Base-by-base conservation (phyloP, 2,113 vertebrate genomes). In the Odocoileus hemionus region DNA sequence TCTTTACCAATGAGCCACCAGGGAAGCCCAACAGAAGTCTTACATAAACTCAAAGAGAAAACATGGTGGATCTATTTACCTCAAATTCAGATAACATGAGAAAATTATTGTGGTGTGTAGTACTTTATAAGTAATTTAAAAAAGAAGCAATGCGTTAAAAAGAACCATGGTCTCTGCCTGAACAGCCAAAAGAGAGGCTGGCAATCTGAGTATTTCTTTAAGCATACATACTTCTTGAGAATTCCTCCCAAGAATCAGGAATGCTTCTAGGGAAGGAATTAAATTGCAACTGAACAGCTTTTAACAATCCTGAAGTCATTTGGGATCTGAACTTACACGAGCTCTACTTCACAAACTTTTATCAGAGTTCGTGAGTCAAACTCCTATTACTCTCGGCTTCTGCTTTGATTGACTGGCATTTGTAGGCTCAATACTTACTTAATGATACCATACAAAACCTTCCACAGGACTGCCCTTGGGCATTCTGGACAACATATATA, bases 301-400 rank as follows among this genome's bases (percentile, higher is more conserved):
- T 83, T 89, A 96, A 93, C 64, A 94, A 88, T 74, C 86, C 80
- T 92, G 78, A 91, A 96, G 70, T 91, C 50, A 86, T 96, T 39
- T 57, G 60, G 61, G n/a, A 91, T 97, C 90, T 97, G 33, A 36
- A 85, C 30, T 43, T 74, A 89, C 39, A 95, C n/a, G 45, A 60
- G 30, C 83, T 74, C 23, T 79, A 61, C 93, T 96, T 95, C 21
- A 84, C 43, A 83, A 96, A 76, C 76, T 91, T 92, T 94, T n/a
- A 92, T 93, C 88, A 76, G 60, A 87, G 70, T 83, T 89, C 74
- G 60, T 78, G 47, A 94, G 36, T 78, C 54, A 88, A 55, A 67
- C 50, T 79, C 52, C 26, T 88, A 80, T 89, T 82, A 76, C 28
- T 80, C 36, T 95, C 79, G 16, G 43, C 28, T 80, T 96, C 47